Evolutionary conservation across 2,888 invertebrate species (phyloP).

Genomic region (Temnothorax rugatulus): DNA sequence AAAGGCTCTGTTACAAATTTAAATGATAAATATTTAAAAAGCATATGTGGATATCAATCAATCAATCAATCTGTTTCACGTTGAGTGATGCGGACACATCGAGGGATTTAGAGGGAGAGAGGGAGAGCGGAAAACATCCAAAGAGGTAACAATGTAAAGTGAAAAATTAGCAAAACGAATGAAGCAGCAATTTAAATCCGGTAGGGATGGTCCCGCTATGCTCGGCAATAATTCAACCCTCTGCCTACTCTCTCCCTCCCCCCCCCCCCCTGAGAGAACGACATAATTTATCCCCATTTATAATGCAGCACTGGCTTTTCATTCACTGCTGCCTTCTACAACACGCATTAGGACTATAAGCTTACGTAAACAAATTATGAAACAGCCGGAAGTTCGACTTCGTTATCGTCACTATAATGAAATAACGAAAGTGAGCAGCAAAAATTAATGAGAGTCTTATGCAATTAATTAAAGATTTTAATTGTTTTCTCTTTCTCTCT

Average conservation of each 20-base stretch:
- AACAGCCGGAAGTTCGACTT: constrained; percentile 42
- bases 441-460: constrained; percentile 32
- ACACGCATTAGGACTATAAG: constrained; percentile 57
- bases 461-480: constrained; percentile 26
- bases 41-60: not conserved
- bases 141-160: constrained; percentile 55
- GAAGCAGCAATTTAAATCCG: constrained; percentile 61
- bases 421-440: constrained; percentile 14
- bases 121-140: constrained; percentile 8
- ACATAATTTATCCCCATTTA: constrained; percentile 83
- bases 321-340: constrained; percentile 72
- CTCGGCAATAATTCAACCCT: constrained; percentile 75
- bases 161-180: constrained; percentile 76
- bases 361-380: constrained; percentile 47
- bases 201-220: constrained; percentile 23
- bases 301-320: constrained; percentile 80
- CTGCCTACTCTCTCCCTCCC: constrained; percentile 47
- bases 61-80: constrained; percentile 25
- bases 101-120: not conserved
- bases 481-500: not conserved
- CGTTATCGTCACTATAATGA: not conserved
- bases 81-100: constrained; percentile 4
- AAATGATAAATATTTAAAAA: constrained; percentile 19
- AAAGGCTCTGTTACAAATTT: not conserved
- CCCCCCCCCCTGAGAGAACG: constrained; percentile 64